A percentile compares a stretch with the other conserved stretches of the same genome.
Evolutionary conservation across 2,113 vertebrate genomes (phyloP).

Genomic region (Alosa alosa): DNA sequence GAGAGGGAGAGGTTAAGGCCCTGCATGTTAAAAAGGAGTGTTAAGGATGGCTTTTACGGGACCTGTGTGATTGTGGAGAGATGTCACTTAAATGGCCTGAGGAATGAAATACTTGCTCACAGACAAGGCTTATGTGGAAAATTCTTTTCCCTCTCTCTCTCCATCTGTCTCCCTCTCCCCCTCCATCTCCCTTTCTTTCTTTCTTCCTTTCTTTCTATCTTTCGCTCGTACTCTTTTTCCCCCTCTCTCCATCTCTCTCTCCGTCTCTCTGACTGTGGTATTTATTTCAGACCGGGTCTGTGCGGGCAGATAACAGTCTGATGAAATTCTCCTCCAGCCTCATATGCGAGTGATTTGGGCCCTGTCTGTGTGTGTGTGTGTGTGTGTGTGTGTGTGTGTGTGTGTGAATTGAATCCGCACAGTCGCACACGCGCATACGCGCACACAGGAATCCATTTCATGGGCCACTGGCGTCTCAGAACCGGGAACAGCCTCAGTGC

Average conservation of each 20-base stretch:
- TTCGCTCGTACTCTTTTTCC: neutral
- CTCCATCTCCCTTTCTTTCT: neutral
- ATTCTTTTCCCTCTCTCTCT: neutral
- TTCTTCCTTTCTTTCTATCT: neutral
- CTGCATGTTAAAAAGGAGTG: neutral
- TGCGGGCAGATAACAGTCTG: slow-evolving; percentile 59
- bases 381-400: slow-evolving; percentile 11
- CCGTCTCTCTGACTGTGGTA: slow-evolving; percentile 4
- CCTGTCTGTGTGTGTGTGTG: slow-evolving; percentile 12
- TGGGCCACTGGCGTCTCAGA: slow-evolving; percentile 23
- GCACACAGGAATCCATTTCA: slow-evolving; percentile 34
- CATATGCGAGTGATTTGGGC: slow-evolving; percentile 43
- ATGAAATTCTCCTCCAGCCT: slow-evolving; percentile 57
- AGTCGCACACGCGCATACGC: neutral
- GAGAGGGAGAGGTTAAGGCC: slow-evolving; percentile 6
- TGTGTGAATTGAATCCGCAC: slow-evolving; percentile 22
- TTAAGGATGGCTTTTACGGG: slow-evolving; percentile 18
- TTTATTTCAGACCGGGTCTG: slow-evolving; percentile 43
- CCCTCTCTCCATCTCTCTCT: neutral
- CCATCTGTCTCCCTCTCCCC: neutral
- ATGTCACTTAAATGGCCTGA: slow-evolving; percentile 30
- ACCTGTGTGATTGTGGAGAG: slow-evolving; percentile 21
- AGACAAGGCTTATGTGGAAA: slow-evolving; percentile 24
- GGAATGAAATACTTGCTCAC: slow-evolving; percentile 29
- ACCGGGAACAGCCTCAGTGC: slow-evolving; percentile 24